phyloP scores from a whole-genome alignment of 2,888 invertebrate genomes.

The Sarcophaga caerulescens region DNA sequence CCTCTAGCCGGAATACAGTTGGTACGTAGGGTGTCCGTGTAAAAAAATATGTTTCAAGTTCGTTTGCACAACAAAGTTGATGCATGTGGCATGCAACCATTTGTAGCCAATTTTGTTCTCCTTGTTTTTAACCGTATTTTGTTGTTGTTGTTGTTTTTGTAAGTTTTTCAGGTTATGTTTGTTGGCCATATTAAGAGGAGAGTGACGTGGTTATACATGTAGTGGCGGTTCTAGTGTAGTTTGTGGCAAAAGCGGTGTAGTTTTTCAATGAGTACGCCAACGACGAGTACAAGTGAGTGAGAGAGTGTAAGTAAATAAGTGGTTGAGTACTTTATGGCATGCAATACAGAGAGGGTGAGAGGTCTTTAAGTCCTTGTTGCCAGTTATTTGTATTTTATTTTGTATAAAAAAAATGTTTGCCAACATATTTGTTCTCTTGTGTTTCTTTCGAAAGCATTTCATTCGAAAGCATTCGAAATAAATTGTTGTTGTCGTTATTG shows the following conservation, averaged over 20 bases:
- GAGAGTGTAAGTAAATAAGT: neutral
- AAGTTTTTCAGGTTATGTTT: conserved; percentile 9
- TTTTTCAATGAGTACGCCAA: neutral
- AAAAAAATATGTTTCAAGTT: conserved; percentile 48
- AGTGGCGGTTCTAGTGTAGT: neutral
- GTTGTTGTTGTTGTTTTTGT: no score
- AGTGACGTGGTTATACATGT: neutral
- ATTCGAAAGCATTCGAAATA: neutral
- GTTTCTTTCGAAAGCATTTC: neutral
- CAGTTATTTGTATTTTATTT: conserved; percentile 25
- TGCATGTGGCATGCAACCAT: neutral
- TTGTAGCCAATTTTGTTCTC: neutral
- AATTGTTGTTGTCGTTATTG: conserved; percentile 13
- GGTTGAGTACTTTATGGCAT: conserved; percentile 23
- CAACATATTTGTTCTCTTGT: neutral
- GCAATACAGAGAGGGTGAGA: neutral
- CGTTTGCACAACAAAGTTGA: conserved; percentile 26
- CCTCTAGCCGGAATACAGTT: no score
- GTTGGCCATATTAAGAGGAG: conserved; percentile 9
- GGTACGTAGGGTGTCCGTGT: neutral
- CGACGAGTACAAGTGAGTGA: no score
- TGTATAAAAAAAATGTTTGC: conserved; percentile 11
- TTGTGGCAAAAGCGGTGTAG: neutral
- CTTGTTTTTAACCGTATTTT: no score
- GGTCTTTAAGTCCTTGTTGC: neutral